These are phyloP conservation scores for Megaustenia siamemsis DNA, from an alignment of 2,888 invertebrate species.

Conservation along the genomic window DNA sequence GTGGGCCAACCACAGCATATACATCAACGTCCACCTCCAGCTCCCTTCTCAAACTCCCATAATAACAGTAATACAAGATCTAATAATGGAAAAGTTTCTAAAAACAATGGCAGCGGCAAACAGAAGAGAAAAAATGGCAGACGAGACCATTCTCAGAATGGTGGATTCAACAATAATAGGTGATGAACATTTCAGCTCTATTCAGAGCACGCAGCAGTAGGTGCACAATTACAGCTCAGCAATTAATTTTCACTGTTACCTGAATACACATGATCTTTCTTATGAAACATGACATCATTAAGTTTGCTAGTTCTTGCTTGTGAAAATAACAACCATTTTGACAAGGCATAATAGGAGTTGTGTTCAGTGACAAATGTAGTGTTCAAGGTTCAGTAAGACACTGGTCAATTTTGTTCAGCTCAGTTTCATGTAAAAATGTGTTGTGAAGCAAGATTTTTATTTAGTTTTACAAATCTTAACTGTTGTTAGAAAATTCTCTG, in stretches of 20 bases:
- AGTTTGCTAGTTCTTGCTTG: background rate
- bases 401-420: background rate
- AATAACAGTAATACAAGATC: conserved; percentile 23
- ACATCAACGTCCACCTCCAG: conserved; percentile 48
- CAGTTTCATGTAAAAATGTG: background rate
- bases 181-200: conserved; percentile 36
- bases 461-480: background rate
- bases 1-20: conserved; percentile 17
- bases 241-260: background rate
- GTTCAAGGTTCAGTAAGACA: background rate
- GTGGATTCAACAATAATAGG: conserved; percentile 35
- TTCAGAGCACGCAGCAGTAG: conserved; percentile 3
- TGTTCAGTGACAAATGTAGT: background rate
- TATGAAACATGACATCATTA: background rate
- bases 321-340: background rate
- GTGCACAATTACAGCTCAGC: background rate
- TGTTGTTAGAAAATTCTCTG: background rate
- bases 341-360: background rate
- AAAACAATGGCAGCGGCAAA: background rate
- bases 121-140: conserved; percentile 44
- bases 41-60: conserved; percentile 19
- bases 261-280: background rate
- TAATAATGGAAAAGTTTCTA: conserved; percentile 15
- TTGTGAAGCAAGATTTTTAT: background rate
- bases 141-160: conserved; percentile 52